phyloP scores from a whole-genome alignment of 2,888 invertebrate genomes.

The Ligdia adustata region DNA sequence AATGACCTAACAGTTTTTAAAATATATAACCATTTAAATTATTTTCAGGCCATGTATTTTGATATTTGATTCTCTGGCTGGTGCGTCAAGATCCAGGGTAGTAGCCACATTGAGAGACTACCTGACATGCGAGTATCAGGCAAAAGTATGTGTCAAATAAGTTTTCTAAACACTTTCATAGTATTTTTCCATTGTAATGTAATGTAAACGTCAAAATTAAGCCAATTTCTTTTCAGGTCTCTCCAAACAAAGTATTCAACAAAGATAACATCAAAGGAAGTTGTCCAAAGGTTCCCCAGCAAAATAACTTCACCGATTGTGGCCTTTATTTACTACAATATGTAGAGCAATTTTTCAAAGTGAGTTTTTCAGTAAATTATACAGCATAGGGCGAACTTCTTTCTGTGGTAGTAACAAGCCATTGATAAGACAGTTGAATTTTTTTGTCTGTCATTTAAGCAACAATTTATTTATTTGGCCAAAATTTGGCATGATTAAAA shows the following conservation, averaged over 20 bases:
- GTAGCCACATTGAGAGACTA: conserved; percentile 96
- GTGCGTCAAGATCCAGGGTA: conserved; percentile 91
- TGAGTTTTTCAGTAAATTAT: too few species aligned
- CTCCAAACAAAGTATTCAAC: conserved; percentile 87
- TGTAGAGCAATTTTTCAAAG: conserved; percentile 97
- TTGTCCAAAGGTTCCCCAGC: conserved; percentile 97
- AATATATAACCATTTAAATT: conserved; percentile 1
- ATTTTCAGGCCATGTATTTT: conserved; percentile 94
- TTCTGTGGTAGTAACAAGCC: not conserved
- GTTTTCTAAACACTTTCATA: conserved; percentile 4
- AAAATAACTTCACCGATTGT: conserved; percentile 98
- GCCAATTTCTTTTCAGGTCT: conserved; percentile 64
- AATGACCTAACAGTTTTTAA: too few species aligned
- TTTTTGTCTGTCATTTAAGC: too few species aligned
- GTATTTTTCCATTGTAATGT: not conserved
- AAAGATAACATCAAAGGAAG: conserved; percentile 94
- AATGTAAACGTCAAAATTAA: not conserved
- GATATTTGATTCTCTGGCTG: conserved; percentile 97
- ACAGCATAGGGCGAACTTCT: too few species aligned
- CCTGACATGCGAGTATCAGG: conserved; percentile 92
- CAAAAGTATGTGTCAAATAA: conserved; percentile 79
- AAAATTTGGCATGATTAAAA: too few species aligned
- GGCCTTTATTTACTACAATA: conserved; percentile 98
- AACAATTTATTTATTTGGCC: too few species aligned
- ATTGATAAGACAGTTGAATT: not conserved